Conservation (phyloP, 2,888 invertebrate genomes). For the Pollenia labialis region DNA sequence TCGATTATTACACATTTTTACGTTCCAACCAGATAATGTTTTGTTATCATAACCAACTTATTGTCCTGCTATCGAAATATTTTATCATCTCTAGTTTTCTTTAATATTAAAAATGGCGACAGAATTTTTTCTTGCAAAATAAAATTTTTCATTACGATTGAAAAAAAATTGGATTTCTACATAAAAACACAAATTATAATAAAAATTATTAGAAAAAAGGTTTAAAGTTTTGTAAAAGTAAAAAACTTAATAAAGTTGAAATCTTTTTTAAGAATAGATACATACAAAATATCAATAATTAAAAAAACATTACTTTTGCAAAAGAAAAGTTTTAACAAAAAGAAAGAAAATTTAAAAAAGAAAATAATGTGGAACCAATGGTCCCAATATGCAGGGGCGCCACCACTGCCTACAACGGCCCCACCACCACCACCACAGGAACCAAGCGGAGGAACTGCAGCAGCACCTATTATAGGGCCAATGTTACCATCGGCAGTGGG, state of each 20-base stretch:
- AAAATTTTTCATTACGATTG: constrained; percentile 21
- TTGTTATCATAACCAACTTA: neutral
- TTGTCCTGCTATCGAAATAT: constrained; percentile 39
- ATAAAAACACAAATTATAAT: constrained; percentile 23
- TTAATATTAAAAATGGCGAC: constrained; percentile 78
- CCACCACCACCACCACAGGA: constrained; percentile 76
- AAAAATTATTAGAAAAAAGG: neutral
- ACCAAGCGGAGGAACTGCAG: constrained; percentile 42
- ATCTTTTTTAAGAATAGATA: neutral
- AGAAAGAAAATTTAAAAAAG: neutral
- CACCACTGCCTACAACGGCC: constrained; percentile 70
- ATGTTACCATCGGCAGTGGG: constrained; percentile 64
- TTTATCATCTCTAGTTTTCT: constrained; percentile 78
- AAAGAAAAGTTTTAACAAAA: neutral
- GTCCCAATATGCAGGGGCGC: constrained; percentile 72
- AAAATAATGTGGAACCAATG: constrained; percentile 80
- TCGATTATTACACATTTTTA: no score
- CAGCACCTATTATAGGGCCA: constrained; percentile 75
- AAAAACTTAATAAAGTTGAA: neutral
- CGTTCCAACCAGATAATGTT: neutral
- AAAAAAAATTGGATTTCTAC: constrained; percentile 11
- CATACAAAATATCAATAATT: neutral
- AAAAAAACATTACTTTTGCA: neutral
- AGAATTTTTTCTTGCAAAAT: constrained; percentile 59
- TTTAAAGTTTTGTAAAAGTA: neutral